Evolutionary conservation across 2,888 invertebrate species (phyloP).

Genomic region (Encarsia formosa): DNA sequence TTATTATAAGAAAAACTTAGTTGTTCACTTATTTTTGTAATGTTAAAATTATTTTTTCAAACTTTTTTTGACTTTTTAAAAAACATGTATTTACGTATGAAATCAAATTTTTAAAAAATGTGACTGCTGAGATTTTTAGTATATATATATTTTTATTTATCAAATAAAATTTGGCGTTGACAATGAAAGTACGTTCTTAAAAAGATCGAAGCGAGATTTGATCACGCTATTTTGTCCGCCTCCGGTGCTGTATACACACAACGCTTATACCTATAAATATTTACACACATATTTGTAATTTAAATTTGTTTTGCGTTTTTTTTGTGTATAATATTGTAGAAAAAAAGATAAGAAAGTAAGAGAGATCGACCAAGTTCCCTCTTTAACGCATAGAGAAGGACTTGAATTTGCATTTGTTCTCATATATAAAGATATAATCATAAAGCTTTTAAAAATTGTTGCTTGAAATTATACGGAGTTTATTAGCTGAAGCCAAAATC

Average conservation of each 20-base stretch:
- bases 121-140: too few species aligned
- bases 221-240: slow-evolving; percentile 24
- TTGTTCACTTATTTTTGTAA: not conserved
- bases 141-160: too few species aligned
- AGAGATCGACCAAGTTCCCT: slow-evolving; percentile 1
- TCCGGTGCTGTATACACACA: slow-evolving; percentile 17
- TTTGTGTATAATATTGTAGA: slow-evolving; percentile 8
- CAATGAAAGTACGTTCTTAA: too few species aligned
- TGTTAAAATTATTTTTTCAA: too few species aligned
- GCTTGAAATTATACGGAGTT: slow-evolving; percentile 16
- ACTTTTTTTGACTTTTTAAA: too few species aligned
- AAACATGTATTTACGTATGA: too few species aligned
- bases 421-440: slow-evolving; percentile 15
- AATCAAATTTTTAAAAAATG: too few species aligned
- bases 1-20: too few species aligned
- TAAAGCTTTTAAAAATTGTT: slow-evolving; percentile 24
- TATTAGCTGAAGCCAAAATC: slow-evolving; percentile 20
- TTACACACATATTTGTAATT: slow-evolving; percentile 12
- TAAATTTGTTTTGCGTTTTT: slow-evolving; percentile 16
- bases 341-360: not conserved
- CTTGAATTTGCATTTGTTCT: slow-evolving; percentile 25
- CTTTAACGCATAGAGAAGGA: slow-evolving; percentile 3
- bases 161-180: too few species aligned
- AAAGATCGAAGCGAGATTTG: too few species aligned
- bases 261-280: slow-evolving; percentile 1